These are phyloP conservation scores for Eupithecia tripunctaria DNA, from an alignment of 2,888 invertebrate genomes.

Conservation along the genomic window DNA sequence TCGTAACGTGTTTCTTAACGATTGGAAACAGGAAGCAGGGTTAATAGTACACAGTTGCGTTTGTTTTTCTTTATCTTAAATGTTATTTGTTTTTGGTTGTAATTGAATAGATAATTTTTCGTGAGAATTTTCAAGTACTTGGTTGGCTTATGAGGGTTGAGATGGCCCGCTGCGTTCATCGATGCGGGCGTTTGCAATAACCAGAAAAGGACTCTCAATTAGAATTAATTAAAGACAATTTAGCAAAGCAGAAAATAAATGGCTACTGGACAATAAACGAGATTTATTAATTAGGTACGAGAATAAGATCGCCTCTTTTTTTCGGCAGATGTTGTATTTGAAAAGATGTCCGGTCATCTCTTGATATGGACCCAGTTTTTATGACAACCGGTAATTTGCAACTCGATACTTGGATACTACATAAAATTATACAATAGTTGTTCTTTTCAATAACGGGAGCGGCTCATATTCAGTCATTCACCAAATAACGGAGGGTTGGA, in stretches of 20 bases:
- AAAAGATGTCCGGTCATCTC: conserved; percentile 13
- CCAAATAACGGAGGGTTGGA: conserved; percentile 10
- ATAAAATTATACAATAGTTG: conserved; percentile 10
- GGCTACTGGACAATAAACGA: conserved; percentile 76
- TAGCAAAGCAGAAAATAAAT: conserved; percentile 79
- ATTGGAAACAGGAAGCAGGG: conserved; percentile 58
- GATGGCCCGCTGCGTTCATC: conserved; percentile 56
- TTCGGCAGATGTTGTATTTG: conserved; percentile 21
- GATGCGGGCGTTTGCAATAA: conserved; percentile 81
- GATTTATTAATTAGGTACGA: conserved; percentile 64
- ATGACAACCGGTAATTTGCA: conserved; percentile 29
- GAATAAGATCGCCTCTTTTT: conserved; percentile 6
- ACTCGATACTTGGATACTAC: conserved; percentile 17
- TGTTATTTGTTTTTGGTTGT: conserved; percentile 52
- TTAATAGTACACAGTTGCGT: conserved; percentile 52
- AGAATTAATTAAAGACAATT: conserved; percentile 84
- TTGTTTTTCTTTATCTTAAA: conserved; percentile 52
- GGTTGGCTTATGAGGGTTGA: conserved; percentile 64
- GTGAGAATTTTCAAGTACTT: conserved; percentile 64
- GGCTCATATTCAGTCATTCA: conserved; percentile 20
- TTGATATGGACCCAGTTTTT: background rate
- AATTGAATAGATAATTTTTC: conserved; percentile 56
- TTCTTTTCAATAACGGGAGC: conserved; percentile 17
- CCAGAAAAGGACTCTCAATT: conserved; percentile 77
- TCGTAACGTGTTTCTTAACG: conserved; percentile 57